phyloP scores from a whole-genome alignment of 2,797 vertebrate species.

The Sus cebifrons region DNA sequence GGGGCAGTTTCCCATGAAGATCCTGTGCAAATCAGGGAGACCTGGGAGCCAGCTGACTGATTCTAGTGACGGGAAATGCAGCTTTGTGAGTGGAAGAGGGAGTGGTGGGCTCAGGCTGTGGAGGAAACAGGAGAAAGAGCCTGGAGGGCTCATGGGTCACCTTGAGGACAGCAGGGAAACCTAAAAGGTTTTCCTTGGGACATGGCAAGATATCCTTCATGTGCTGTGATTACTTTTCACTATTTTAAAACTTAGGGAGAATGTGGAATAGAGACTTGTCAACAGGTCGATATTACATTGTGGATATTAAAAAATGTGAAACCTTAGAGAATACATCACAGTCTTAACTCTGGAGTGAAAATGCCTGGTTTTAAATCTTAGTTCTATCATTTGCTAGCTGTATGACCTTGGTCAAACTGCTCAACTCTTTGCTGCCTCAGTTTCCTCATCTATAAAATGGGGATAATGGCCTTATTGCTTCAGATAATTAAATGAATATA shows the following conservation, averaged over 20 bases:
- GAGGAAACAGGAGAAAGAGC: neutral
- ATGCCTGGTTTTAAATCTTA: neutral
- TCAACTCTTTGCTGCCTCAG: neutral
- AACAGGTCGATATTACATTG: neutral
- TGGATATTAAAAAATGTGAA: neutral
- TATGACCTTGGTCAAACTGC: neutral
- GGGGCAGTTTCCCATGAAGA: neutral
- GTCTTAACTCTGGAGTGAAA: neutral
- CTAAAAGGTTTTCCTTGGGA: neutral
- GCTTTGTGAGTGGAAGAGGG: neutral
- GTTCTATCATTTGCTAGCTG: neutral
- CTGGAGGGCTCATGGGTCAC: neutral
- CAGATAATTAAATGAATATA: neutral
- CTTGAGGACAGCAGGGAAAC: neutral
- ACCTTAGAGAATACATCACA: neutral
- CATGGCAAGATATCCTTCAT: neutral
- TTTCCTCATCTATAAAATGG: conserved; percentile 35
- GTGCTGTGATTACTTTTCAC: neutral
- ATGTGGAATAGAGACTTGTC: neutral
- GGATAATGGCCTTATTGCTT: neutral
- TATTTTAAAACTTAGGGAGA: conserved; percentile 49
- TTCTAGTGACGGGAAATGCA: neutral
- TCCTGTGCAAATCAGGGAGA: neutral
- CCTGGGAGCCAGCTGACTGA: neutral
- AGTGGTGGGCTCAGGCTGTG: neutral